Base-by-base conservation (phyloP, 2,113 vertebrate species). In the Tragelaphus buxtoni region DNA sequence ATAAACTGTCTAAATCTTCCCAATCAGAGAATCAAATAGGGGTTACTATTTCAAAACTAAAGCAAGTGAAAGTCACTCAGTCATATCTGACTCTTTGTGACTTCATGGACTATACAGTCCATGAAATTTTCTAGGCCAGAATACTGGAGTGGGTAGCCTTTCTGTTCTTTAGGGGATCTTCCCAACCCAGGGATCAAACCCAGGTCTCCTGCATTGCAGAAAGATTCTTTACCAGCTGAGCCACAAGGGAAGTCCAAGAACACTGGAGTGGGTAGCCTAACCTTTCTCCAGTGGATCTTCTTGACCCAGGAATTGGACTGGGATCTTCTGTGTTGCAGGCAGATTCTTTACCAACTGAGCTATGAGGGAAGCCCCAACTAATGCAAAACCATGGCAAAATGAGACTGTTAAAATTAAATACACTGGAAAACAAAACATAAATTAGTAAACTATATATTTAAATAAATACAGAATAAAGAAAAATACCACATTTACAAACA, bases 341-440 rank as follows among this genome's bases (percentile, higher is more conserved):
- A 10, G 65, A 69, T 39, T 72, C 65, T 72, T 72, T 72, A 72
- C 65, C 20, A 72, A 12, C 18, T 72, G 65, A 72, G 18, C 65
- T 24, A 72, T 39, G 35, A 39, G 65, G 20, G 35, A 39, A 72
- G n/a, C 65, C 65, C 65, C 35, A 93, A 85, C 32, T 74, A 95
- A 81, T 47, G 45, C 51, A 97, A 98, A 85, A 92, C 17, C 6
- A 77, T 45, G 42, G 47, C 45, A 93, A 72, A 90, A 92, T 60
- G 55, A 94, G 93, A 81, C 49, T 92, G 4, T 84, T 90, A 81
- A 95, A 35, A 91, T 85, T 72, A 96, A 90, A 91, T 51, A 69
- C 5, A 72, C 1, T 85, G 30, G 45, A 91, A 96, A 92, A 93
- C 9, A 60, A 95, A 91, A 63, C 26, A 82, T 28, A 90, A 94